Evolutionary conservation across 1,140 invertebrate species (phyloP).

Genomic region (Neodiprion virginianus): DNA sequence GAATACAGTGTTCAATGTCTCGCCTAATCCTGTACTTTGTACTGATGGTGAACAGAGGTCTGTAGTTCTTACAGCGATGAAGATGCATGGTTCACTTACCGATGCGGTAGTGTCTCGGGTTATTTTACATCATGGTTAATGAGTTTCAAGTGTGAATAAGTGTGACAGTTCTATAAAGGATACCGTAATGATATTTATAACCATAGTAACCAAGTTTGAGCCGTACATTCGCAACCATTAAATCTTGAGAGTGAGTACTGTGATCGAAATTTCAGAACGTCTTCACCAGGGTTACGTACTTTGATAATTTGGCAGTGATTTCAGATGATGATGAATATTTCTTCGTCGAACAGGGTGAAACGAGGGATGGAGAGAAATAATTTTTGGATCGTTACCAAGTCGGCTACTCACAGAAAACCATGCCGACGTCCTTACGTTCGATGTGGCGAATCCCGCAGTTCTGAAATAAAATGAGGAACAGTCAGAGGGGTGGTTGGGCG

Average conservation of each 20-base stretch:
- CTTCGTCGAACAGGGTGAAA: not conserved
- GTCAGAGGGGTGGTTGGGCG: not conserved
- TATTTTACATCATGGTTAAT: too few species aligned
- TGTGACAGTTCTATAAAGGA: too few species aligned
- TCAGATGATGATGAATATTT: conserved; percentile 6
- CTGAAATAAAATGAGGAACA: conserved; percentile 12
- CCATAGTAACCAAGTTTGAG: too few species aligned
- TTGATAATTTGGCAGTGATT: not conserved
- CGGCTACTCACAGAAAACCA: conserved; percentile 32
- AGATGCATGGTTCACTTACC: too few species aligned
- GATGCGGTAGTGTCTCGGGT: too few species aligned
- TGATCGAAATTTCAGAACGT: not conserved
- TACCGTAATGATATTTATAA: too few species aligned
- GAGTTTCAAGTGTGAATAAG: too few species aligned
- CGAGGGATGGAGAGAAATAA: not conserved
- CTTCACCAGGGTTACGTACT: not conserved
- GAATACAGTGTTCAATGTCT: not conserved
- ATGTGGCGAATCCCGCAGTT: conserved; percentile 28
- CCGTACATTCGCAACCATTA: not conserved
- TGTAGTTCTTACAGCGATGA: too few species aligned
- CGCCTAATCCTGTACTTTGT: too few species aligned
- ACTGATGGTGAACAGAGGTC: too few species aligned
- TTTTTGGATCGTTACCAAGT: not conserved
- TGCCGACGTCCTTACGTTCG: conserved; percentile 27
- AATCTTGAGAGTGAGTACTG: not conserved